A percentile compares a stretch with the other conserved stretches of the same genome.
Evolutionary conservation across 2,113 vertebrate species (phyloP).

Genomic region (Orientallactaga bullata): DNA sequence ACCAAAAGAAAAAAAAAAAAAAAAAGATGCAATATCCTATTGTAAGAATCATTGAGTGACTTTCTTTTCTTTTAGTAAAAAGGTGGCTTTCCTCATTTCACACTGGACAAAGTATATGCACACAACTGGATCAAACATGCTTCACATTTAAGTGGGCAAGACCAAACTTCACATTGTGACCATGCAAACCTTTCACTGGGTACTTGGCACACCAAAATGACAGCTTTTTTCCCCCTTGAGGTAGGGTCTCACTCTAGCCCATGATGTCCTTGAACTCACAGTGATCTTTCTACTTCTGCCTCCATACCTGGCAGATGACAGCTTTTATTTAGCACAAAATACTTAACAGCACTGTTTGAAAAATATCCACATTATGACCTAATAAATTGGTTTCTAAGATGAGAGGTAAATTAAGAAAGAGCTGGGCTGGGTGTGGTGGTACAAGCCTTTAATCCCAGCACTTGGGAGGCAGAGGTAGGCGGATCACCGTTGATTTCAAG

Average conservation of each 20-base stretch:
- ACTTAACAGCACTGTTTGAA: slow-evolving; percentile 35
- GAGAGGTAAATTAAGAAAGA: slow-evolving; percentile 17
- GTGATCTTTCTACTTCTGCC: no score
- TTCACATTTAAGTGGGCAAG: slow-evolving; percentile 12
- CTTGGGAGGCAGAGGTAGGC: background rate
- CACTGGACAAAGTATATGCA: slow-evolving; percentile 5
- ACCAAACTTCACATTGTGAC: background rate
- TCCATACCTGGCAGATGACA: background rate
- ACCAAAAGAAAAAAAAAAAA: no score
- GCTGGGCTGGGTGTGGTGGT: no score
- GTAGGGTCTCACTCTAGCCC: no score
- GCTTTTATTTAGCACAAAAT: slow-evolving; percentile 55
- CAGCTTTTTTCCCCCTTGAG: no score
- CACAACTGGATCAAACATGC: background rate
- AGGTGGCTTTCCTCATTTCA: slow-evolving; percentile 1
- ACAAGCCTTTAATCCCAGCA: background rate
- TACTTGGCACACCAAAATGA: background rate
- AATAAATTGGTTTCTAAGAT: slow-evolving; percentile 39
- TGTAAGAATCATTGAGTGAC: background rate
- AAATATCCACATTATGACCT: slow-evolving; percentile 47
- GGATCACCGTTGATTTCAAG: no score
- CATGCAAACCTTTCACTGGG: slow-evolving; percentile 33
- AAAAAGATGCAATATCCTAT: background rate
- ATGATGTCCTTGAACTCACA: no score
- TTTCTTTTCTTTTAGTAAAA: background rate